phyloP scores from a whole-genome alignment of 2,113 vertebrate species.

The Gracilinanus agilis region DNA sequence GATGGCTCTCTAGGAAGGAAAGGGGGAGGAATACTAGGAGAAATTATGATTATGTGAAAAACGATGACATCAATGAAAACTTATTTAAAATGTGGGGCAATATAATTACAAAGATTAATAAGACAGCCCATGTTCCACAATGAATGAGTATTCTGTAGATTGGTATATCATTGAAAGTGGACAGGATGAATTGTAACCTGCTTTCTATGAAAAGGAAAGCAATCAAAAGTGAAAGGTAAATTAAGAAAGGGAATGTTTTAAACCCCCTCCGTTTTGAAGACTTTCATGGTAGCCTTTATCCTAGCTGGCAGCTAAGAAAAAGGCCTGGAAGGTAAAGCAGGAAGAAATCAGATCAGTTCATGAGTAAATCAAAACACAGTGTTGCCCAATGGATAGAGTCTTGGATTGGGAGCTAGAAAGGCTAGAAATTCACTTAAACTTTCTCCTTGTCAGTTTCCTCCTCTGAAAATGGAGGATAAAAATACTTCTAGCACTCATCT shows the following conservation, averaged over 20 bases:
- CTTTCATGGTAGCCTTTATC: background rate
- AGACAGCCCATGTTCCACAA: background rate
- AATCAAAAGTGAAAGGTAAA: background rate
- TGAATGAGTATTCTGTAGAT: background rate
- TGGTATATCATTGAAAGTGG: background rate
- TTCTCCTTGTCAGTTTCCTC: background rate
- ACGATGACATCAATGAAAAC: background rate
- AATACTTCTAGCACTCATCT: too few species aligned
- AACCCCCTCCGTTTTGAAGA: background rate
- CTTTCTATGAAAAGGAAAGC: background rate
- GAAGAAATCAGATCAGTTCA: background rate
- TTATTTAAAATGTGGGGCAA: background rate
- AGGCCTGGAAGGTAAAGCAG: background rate
- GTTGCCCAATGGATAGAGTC: background rate
- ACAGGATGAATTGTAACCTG: background rate
- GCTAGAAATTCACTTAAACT: background rate
- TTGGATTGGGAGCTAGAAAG: background rate
- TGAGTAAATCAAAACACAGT: background rate
- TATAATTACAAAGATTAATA: background rate
- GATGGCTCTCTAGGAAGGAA: background rate
- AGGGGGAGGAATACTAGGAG: background rate
- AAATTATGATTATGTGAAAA: slow-evolving; percentile 3
- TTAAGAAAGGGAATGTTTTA: background rate
- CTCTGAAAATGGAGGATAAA: too few species aligned
- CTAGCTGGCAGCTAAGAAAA: background rate